phyloP scores from a whole-genome alignment of 1,140 invertebrate species.

The Drosophila simulans region DNA sequence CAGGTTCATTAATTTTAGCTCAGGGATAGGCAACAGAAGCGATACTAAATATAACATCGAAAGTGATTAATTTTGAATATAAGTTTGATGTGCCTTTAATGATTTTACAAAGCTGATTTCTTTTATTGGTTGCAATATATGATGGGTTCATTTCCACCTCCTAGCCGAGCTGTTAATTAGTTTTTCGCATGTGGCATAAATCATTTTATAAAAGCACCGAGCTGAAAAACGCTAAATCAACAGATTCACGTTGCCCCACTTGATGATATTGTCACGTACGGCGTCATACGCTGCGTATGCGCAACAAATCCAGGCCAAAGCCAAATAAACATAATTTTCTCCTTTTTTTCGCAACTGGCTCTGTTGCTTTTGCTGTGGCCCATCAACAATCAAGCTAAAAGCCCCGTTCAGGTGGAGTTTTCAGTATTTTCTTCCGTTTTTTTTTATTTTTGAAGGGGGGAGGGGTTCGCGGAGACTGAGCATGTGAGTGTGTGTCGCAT shows the following conservation, averaged over 20 bases:
- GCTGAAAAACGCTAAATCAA: constrained; percentile 61
- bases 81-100: too few relatives aligned
- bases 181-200: constrained; percentile 8
- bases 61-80: too few relatives aligned
- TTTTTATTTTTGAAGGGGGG: not conserved
- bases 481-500: constrained; percentile 51
- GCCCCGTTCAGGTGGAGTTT: constrained; percentile 63
- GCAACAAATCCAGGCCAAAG: constrained; percentile 68
- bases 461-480: not conserved
- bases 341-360: constrained; percentile 4
- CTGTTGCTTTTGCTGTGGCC: constrained; percentile 24
- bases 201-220: constrained; percentile 9
- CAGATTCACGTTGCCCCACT: constrained; percentile 30
- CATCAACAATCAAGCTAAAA: constrained; percentile 80
- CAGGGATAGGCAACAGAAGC: not conserved
- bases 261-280: constrained; percentile 79
- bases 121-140: too few relatives aligned
- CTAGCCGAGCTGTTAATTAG: constrained; percentile 16
- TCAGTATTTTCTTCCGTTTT: not conserved
- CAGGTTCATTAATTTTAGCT: not conserved
- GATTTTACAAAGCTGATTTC: too few relatives aligned
- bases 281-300: constrained; percentile 56
- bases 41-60: too few relatives aligned
- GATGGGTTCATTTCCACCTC: not conserved
- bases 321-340: constrained; percentile 77